Base-by-base conservation (phyloP, 2,113 vertebrate species). In the Hydrochoerus hydrochaeris region DNA sequence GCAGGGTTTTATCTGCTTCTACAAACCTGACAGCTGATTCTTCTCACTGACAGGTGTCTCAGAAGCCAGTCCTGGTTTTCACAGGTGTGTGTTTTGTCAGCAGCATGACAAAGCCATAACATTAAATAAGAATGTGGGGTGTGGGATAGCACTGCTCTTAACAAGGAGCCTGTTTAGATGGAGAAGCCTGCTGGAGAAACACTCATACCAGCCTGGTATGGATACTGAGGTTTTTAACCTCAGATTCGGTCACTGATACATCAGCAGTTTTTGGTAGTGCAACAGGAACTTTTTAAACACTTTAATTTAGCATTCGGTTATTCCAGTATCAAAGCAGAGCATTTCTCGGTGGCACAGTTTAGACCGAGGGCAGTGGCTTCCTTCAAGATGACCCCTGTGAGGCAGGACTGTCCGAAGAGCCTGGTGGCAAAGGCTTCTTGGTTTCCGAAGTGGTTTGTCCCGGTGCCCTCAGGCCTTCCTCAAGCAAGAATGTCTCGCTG, bases 71-170 rank as follows among this genome's bases (percentile, higher is more conserved):
- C 78, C 30, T 85, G 65, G 30, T 90, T 93, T 96, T 58, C 60
- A 30, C 3, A 30, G 32, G 49, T 41, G 32, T 6, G 49, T 94
- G 88, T 83, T 85, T 62, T 65, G 28, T 88, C 58, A 71, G 63
- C 85, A 89, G 22, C 69, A 14, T 87, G 67, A 85, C 24, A 89
- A 88, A 97, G 65, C 73, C 92, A 90, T 95, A 82, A 71, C 94
- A 35, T 86, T 26, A 71, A 81, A 83, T 94, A 78, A 82, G 95
- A 84, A 32, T 80, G 0, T 41, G 32, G 46, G 86, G 32, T 84
- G 1, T 41, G 32, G 46, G 86, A 93, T 81, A 86, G 44, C 10
- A 12, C 91, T 67, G 57, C 22, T 58, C 17, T 91, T 75, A 87
- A 83, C 84, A 83, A 77, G 52, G 52, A 41, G 32, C 41, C 20